Evolutionary conservation across 2,888 invertebrate genomes (phyloP).

Genomic region (Elysia crispata): DNA sequence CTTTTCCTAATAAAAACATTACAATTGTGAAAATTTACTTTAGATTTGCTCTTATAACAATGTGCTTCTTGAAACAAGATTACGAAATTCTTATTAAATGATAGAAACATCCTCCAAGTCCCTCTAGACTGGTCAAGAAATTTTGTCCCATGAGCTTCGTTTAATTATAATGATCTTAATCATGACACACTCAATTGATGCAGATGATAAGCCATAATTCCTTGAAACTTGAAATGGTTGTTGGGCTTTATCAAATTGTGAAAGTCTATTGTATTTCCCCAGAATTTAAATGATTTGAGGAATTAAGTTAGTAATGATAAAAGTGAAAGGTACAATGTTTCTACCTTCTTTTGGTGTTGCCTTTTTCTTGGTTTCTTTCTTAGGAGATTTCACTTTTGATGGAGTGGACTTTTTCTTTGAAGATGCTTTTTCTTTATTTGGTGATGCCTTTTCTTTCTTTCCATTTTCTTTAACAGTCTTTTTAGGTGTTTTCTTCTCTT

Average conservation of each 20-base stretch:
- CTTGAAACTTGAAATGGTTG: too few species aligned
- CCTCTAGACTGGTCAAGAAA: too few species aligned
- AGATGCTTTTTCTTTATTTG: constrained; percentile 60
- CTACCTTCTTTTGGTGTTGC: constrained; percentile 64
- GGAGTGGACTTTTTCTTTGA: too few species aligned
- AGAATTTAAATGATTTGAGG: too few species aligned
- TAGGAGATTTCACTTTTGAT: constrained; percentile 52
- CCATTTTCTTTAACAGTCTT: constrained; percentile 52
- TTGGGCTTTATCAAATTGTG: too few species aligned
- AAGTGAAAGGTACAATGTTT: constrained; percentile 24
- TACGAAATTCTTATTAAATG: too few species aligned
- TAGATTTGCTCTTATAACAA: not conserved
- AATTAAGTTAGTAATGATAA: not conserved
- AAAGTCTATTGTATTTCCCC: too few species aligned
- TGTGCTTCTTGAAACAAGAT: not conserved
- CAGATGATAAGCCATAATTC: too few species aligned
- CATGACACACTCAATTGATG: too few species aligned
- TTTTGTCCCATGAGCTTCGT: too few species aligned
- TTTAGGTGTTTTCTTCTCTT: constrained; percentile 53
- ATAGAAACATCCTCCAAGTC: too few species aligned
- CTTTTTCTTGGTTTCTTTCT: constrained; percentile 62
- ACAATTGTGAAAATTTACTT: not conserved
- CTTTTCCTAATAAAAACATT: not conserved
- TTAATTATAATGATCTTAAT: too few species aligned
- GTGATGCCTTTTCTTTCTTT: constrained; percentile 60